Evolutionary conservation across 2,797 vertebrate genomes (phyloP).

Genomic region (Momotus momota): DNA sequence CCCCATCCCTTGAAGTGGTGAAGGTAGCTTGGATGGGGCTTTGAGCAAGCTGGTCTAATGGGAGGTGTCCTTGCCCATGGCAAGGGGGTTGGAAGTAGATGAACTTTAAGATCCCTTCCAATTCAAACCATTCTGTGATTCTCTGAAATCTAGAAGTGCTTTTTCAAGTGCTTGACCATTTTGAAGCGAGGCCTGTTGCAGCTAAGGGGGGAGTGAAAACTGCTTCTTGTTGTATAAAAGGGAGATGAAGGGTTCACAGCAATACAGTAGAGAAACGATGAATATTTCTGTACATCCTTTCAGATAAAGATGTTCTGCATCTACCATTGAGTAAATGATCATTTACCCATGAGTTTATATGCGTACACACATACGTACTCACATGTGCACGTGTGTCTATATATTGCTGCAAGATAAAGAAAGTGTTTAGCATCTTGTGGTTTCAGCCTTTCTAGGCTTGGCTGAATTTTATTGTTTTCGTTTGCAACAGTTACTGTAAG

Average conservation of each 20-base stretch:
- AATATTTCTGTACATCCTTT: not conserved
- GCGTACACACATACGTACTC: not conserved
- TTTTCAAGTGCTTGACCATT: not conserved
- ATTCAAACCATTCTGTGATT: not conserved
- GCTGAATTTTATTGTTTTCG: not conserved
- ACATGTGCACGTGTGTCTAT: not conserved
- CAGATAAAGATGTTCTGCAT: not conserved
- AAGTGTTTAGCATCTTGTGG: not conserved
- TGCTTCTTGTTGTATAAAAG: not conserved
- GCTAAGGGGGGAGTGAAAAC: not conserved
- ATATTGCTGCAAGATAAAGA: not conserved
- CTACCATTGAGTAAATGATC: not conserved
- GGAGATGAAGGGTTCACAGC: not conserved
- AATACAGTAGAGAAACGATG: not conserved
- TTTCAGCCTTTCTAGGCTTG: not conserved
- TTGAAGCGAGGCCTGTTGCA: not conserved
- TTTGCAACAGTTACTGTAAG: not conserved
- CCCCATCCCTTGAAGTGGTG: not conserved
- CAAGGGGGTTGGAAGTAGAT: not conserved
- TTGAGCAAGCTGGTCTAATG: not conserved
- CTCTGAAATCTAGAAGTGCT: not conserved
- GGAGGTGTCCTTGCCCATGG: not conserved
- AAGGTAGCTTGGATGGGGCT: not conserved
- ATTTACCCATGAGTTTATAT: not conserved
- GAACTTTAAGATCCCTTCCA: not conserved